Evolutionary conservation across 2,113 vertebrate species (phyloP).

Genomic region (Clupea harengus): DNA sequence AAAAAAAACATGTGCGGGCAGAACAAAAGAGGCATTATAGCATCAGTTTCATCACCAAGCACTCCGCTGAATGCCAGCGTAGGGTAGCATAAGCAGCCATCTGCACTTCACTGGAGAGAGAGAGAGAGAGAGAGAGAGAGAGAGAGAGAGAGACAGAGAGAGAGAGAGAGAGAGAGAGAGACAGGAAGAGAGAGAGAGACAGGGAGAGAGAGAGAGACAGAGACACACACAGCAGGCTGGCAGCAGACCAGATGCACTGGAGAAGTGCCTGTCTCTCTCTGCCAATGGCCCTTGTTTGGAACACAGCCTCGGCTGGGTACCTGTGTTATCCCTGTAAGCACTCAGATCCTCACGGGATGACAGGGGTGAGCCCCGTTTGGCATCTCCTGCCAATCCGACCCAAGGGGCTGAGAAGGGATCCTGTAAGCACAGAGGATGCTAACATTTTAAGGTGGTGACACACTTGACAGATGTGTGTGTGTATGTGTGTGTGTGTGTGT

Average conservation of each 20-base stretch:
- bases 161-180: too few relatives aligned
- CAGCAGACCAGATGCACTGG: not conserved
- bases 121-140: not conserved
- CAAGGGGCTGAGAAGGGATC: not conserved
- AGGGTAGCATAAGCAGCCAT: not conserved
- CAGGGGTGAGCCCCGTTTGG: not conserved
- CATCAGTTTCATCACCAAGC: not conserved
- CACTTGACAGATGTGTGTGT: not conserved
- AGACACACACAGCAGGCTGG: not conserved
- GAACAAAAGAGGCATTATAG: not conserved
- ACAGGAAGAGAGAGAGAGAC: too few relatives aligned
- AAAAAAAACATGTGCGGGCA: not conserved
- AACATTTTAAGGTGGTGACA: not conserved
- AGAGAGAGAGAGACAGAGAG: too few relatives aligned
- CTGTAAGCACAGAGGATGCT: not conserved
- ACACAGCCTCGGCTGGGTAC: not conserved
- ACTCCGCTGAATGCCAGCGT: not conserved
- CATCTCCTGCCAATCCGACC: not conserved
- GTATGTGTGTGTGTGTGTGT: not conserved
- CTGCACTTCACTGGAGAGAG: not conserved
- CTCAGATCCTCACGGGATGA: not conserved
- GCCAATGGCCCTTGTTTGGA: not conserved
- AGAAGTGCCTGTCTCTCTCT: not conserved
- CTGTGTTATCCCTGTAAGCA: not conserved
- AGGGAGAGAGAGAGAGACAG: too few relatives aligned